Evolutionary conservation across 1,140 invertebrate genomes (phyloP).

Genomic region (Dinoponera quadriceps): DNA sequence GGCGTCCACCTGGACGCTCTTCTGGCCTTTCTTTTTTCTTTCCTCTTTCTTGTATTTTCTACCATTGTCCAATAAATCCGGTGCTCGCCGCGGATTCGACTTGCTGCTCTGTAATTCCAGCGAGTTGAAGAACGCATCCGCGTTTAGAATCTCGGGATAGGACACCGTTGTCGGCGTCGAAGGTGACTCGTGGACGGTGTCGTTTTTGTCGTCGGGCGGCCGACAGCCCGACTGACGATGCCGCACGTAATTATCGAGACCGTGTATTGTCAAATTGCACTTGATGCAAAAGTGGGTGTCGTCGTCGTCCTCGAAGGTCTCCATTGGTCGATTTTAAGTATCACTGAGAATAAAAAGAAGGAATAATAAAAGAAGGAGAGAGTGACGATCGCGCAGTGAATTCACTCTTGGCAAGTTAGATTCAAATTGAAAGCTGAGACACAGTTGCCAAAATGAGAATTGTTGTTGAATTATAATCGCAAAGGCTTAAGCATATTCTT

Average conservation of each 20-base stretch:
- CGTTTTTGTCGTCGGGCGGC: constrained; percentile 74
- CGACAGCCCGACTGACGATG: constrained; percentile 90
- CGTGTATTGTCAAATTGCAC: constrained; percentile 92
- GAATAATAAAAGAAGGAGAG: not conserved
- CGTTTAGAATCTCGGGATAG: constrained; percentile 88
- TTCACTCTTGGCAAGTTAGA: too few relatives aligned
- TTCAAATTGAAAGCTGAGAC: too few relatives aligned
- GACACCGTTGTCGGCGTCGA: constrained; percentile 79
- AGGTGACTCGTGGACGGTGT: constrained; percentile 74
- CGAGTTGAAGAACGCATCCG: constrained; percentile 94
- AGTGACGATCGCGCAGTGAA: not conserved
- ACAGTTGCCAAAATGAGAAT: too few relatives aligned
- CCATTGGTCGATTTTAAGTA: constrained; percentile 71
- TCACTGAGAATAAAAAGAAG: not conserved
- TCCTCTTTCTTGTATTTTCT: constrained; percentile 84
- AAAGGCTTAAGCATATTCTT: too few relatives aligned
- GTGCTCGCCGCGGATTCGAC: constrained; percentile 82
- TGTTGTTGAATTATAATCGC: too few relatives aligned
- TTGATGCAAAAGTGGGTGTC: constrained; percentile 94
- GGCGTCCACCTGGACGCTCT: constrained; percentile 57
- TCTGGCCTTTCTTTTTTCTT: constrained; percentile 70
- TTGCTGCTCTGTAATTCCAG: constrained; percentile 93
- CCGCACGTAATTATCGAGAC: constrained; percentile 92
- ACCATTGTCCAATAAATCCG: constrained; percentile 78
- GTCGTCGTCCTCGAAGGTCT: constrained; percentile 89